phyloP scores from a whole-genome alignment of 1,140 invertebrate species.

The Ladona fulva region DNA sequence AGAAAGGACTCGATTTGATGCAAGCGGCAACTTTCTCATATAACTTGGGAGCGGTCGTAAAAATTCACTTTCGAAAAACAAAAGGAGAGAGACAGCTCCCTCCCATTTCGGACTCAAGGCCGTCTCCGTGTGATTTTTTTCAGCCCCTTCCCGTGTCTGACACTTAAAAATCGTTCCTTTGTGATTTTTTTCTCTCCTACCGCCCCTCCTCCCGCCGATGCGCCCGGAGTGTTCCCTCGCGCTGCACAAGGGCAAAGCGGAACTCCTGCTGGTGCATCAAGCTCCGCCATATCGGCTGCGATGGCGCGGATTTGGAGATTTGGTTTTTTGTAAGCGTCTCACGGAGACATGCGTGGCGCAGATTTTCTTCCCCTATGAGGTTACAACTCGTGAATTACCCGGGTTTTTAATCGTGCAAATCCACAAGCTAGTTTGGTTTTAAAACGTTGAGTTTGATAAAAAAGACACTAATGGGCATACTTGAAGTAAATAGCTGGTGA shows the following conservation, averaged over 20 bases:
- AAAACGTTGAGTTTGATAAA: too few relatives aligned
- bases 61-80: neutral
- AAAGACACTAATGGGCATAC: too few relatives aligned
- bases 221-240: neutral
- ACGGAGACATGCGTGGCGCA: too few relatives aligned
- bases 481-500: too few relatives aligned
- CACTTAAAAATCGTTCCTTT: constrained; percentile 7
- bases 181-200: neutral
- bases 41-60: neutral
- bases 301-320: too few relatives aligned
- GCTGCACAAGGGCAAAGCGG: neutral
- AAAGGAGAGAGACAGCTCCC: neutral
- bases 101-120: neutral
- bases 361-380: too few relatives aligned
- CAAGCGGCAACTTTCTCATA: neutral
- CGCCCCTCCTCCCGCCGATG: neutral
- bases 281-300: too few relatives aligned
- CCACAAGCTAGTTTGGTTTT: too few relatives aligned
- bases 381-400: too few relatives aligned
- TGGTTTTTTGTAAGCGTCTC: too few relatives aligned
- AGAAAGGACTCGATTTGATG: neutral
- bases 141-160: neutral
- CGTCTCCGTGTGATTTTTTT: neutral
- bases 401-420: too few relatives aligned
- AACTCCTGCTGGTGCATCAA: too few relatives aligned